phyloP scores from a whole-genome alignment of 2,888 invertebrate species.

The Fissipunctia ypsillon region DNA sequence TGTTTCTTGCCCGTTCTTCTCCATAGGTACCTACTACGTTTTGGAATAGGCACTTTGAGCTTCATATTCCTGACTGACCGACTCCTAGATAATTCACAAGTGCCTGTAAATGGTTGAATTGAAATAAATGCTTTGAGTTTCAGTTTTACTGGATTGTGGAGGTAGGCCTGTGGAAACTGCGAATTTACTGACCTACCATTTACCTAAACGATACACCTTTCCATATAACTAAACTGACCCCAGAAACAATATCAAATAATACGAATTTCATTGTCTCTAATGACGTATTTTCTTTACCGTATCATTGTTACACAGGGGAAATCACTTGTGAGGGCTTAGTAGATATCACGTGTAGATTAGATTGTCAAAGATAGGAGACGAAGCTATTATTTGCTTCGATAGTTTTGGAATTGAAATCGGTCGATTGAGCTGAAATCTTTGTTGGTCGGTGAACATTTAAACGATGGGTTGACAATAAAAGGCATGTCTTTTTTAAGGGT shows the following conservation, averaged over 20 bases:
- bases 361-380: conserved; percentile 46
- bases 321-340: conserved; percentile 58
- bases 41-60: no score
- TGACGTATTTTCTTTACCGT: conserved; percentile 53
- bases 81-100: no score
- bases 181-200: not conserved
- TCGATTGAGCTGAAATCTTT: conserved; percentile 1
- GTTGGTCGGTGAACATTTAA: not conserved
- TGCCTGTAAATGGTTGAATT: no score
- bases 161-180: not conserved
- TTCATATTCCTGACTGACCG: no score
- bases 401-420: conserved; percentile 31
- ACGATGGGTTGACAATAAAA: not conserved
- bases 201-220: not conserved
- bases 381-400: conserved; percentile 44
- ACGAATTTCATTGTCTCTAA: conserved; percentile 23
- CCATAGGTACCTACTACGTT: no score
- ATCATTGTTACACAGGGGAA: conserved; percentile 62
- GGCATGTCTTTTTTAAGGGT: not conserved
- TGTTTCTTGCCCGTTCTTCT: no score
- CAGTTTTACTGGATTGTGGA: no score
- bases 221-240: not conserved
- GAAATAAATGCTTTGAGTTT: no score
- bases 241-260: conserved; percentile 27
- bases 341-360: conserved; percentile 49